Evolutionary conservation across 23 tunicate genomes (phyloP), one percentile per base, ranked within the genome.

Genomic region (Aplidium turbinatum): DNA sequence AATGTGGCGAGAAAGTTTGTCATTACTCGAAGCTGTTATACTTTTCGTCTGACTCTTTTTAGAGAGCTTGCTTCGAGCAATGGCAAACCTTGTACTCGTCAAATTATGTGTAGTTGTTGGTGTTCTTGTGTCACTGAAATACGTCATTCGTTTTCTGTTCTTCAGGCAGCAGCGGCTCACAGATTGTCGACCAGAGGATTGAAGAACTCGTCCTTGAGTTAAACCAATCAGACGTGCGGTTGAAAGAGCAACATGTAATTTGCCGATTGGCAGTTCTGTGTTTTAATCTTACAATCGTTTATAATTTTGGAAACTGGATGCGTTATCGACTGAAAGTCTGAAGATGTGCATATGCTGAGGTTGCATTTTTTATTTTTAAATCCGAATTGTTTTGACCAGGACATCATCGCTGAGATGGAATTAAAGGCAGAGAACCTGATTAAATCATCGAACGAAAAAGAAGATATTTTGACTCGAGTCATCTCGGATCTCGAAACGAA

Each of bases 201-300:
- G 97, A 90, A 72, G 97, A 90, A 21, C 72, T 90, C 7, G 90
- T 90, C n/a, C 56, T 90, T 26, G 97, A 90, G 45, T 64, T 90
- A 32, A 78, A 90, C 48, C 92, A 90, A 78, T 77, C 90, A 11
- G 97, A 90, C 38, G 53, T 53, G 24, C 71, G 40, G 47, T 77
- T 90, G 2, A 82, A 83, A 54, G 85, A 82, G 33, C 96, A 88
- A 38, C 67, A 88, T 75, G 96, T 88, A 58, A 33, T 3, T 78
- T 67, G 7, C 4, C 11, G 40, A 38, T 6, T 38, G 7, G 5
- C 38, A 6, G 4, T 31, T 71, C 51, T 50, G 18, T 47, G 7
- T 68, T 51, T 71, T n/a, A n/a, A n/a, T n/a, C n/a, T n/a, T n/a
- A n/a, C n/a, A n/a, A n/a, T n/a, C n/a, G n/a, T n/a, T n/a, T n/a